Evolutionary conservation across 2,797 vertebrate species (phyloP), one percentile per base, ranked within the genome.

Genomic region (Melanotaenia nigrans): DNA sequence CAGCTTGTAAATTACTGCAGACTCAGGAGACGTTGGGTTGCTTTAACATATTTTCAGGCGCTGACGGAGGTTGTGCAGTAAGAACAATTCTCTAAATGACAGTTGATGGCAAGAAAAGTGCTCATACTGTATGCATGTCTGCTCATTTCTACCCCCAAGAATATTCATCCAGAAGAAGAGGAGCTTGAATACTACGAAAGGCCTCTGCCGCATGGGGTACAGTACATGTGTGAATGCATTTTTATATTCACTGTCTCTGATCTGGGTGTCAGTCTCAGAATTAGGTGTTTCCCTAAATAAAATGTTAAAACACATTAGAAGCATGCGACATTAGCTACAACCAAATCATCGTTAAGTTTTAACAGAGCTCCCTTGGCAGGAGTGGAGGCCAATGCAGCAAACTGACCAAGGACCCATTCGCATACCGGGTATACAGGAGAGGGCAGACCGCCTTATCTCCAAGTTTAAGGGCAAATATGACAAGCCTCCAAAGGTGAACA

Each of bases 401-500:
- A 73, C 78, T 35, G 88, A 91, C 20, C 89, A 87, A 3, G 79
- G 78, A 64, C 81, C 88, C 18, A 59, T 92, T 79, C 87, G 85
- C 82, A 91, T 91, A 64, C 89, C 90, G 53, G 91, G 91, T 82
- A 87, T 94, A 81, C 91, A 92, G 73, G 92, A 94, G 82, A 88
- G 94, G 87, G 88, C 90, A 1, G 92, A 91, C 11, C 90, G 88
- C 62, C 85, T 95, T 22, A 78, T 92, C 66, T 87, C 93, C 82
- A 93, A 56, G 81, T 94, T 93, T 86, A 93, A 89, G 77, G 87
- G 84, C 35, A 69, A 90, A 90, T 81, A 88, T 53, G 85, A 92
- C 64, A 94, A 88, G 53, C 88, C 88, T 4, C 91, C 93, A 62
- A 93, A 95, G 91, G 92, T 94, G 93, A 94, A 85, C 87, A 75